These are phyloP conservation scores for Spongia lamella DNA, from an alignment of 37 sponge, comb jelly and placozoan genomes.

Conservation along the genomic window DNA sequence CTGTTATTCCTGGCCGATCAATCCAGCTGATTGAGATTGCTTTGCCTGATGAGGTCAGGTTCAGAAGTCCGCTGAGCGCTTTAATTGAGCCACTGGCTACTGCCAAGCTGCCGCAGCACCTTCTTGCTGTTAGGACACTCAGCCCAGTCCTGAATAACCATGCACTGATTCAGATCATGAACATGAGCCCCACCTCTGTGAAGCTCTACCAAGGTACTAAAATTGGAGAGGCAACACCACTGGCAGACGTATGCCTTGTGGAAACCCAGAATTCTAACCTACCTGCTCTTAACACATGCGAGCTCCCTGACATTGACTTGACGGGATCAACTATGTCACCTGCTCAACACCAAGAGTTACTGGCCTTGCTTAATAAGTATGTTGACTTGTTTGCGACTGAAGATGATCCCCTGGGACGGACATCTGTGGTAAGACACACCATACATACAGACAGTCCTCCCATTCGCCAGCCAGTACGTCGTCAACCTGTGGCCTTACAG, in stretches of 20 bases:
- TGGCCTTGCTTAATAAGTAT: background rate
- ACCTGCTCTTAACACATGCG: background rate
- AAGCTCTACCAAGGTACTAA: background rate
- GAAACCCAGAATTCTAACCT: no score
- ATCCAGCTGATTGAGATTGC: background rate
- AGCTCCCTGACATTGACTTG: background rate
- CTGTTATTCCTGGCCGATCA: background rate
- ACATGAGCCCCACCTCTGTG: conserved; percentile 1
- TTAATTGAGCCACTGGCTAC: conserved; percentile 11
- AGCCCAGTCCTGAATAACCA: background rate
- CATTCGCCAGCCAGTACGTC: conserved; percentile 25
- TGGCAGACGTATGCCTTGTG: background rate
- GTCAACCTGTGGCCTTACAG: conserved; percentile 8
- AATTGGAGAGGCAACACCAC: background rate
- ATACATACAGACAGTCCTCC: conserved; percentile 22
- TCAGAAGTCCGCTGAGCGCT: background rate
- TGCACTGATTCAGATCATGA: conserved; percentile 10
- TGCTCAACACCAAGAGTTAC: background rate
- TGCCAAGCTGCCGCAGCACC: background rate
- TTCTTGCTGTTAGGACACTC: background rate
- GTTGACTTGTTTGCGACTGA: background rate
- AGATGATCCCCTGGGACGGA: conserved; percentile 1
- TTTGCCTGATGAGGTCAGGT: background rate
- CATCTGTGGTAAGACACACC: conserved; percentile 4
- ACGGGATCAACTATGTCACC: background rate